A percentile compares a stretch with the other conserved stretches of the same genome.
phyloP scores from a whole-genome alignment of 2,888 invertebrate genomes.

The Pecten maximus region DNA sequence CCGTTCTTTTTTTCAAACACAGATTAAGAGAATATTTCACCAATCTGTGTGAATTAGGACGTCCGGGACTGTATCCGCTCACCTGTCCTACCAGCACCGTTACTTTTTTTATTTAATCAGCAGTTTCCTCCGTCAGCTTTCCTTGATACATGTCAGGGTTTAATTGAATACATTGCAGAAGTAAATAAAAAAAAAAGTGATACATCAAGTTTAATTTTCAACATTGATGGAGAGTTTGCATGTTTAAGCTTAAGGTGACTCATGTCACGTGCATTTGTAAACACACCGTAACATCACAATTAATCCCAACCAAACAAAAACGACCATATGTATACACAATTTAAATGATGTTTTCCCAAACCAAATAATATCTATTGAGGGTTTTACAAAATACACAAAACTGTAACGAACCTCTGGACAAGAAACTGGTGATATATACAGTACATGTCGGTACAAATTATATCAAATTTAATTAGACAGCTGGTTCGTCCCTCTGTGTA shows the following conservation, averaged over 20 bases:
- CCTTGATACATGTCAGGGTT: neutral
- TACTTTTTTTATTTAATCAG: neutral
- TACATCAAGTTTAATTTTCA: neutral
- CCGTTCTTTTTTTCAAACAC: neutral
- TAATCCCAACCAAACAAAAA: neutral
- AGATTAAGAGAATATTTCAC: neutral
- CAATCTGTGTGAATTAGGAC: neutral
- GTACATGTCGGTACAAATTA: no score
- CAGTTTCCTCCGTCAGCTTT: neutral
- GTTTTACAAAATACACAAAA: no score
- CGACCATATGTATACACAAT: no score
- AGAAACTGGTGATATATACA: no score
- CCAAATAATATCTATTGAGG: no score
- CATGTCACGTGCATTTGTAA: neutral
- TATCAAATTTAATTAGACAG: no score
- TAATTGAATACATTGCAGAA: neutral
- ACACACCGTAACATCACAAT: neutral
- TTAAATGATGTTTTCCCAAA: no score
- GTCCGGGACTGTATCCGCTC: neutral
- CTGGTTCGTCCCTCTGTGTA: no score
- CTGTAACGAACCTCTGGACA: no score
- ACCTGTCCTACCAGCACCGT: neutral
- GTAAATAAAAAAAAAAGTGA: neutral
- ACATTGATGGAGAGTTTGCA: neutral
- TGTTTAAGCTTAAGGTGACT: neutral